Evolutionary conservation across 2,113 vertebrate genomes (phyloP).

Genomic region (Cyprinodon tularosa): DNA sequence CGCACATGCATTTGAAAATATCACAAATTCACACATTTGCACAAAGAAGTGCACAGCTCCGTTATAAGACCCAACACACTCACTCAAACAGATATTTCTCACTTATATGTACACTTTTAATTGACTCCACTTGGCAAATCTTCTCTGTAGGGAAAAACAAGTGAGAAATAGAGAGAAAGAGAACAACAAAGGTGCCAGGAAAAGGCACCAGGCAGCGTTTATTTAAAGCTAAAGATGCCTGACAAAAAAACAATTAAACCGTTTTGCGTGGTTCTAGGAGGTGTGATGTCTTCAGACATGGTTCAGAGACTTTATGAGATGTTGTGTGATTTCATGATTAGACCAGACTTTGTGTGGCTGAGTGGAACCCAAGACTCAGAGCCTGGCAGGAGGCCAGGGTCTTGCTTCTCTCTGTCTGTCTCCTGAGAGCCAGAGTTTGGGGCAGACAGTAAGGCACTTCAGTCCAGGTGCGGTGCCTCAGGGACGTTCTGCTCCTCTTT

Average conservation of each 20-base stretch:
- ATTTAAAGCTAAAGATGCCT: conserved; percentile 41
- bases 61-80: conserved; percentile 48
- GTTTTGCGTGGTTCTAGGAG: conserved; percentile 5
- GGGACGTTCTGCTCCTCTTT: conserved; percentile 72
- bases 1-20: conserved; percentile 52
- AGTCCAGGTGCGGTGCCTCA: conserved; percentile 74
- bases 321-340: conserved; percentile 57
- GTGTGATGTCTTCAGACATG: conserved; percentile 18
- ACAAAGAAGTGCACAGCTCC: conserved; percentile 51
- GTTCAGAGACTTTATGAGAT: conserved; percentile 25
- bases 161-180: conserved; percentile 55
- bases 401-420: conserved; percentile 42
- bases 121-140: conserved; percentile 76
- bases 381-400: conserved; percentile 53
- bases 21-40: conserved; percentile 62
- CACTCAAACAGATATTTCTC: conserved; percentile 57
- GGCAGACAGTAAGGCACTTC: conserved; percentile 57
- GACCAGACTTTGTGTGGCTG: conserved; percentile 49
- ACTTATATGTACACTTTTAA: conserved; percentile 77
- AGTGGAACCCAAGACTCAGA: conserved; percentile 51
- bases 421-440: conserved; percentile 60
- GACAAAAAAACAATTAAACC: conserved; percentile 5
- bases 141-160: conserved; percentile 58
- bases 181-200: conserved; percentile 39
- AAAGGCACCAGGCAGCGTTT: conserved; percentile 26